Evolutionary conservation across 2,888 invertebrate species (phyloP).

Genomic region (Boloria selene): DNA sequence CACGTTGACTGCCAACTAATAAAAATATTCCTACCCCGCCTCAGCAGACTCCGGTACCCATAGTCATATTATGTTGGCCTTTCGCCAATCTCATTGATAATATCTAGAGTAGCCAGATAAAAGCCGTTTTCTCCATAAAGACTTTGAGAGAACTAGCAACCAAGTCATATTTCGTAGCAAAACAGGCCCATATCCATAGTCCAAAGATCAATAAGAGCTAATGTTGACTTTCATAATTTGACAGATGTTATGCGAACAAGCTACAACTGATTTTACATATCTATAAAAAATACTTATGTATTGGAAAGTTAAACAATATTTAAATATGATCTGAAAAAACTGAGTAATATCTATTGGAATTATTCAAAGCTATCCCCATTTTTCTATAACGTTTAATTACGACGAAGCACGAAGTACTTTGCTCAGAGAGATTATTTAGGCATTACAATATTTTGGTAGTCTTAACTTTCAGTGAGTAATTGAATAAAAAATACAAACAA

Average conservation of each 20-base stretch:
- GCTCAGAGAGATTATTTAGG: too few relatives aligned
- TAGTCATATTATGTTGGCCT: conserved; percentile 56
- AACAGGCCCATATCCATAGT: conserved; percentile 6
- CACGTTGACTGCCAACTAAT: conserved; percentile 26
- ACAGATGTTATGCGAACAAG: conserved; percentile 3
- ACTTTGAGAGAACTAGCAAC: conserved; percentile 42
- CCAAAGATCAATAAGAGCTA: conserved; percentile 9
- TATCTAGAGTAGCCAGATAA: conserved; percentile 62
- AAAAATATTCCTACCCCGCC: conserved; percentile 32
- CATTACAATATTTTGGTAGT: too few relatives aligned
- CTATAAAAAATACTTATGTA: too few relatives aligned
- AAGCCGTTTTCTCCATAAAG: conserved; percentile 54
- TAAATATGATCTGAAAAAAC: too few relatives aligned
- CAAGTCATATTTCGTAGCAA: conserved; percentile 9
- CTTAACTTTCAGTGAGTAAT: too few relatives aligned
- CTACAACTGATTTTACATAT: too few relatives aligned
- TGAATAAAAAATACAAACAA: too few relatives aligned
- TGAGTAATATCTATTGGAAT: too few relatives aligned
- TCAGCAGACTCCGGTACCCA: conserved; percentile 51
- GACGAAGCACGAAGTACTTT: too few relatives aligned
- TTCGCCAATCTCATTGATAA: conserved; percentile 66
- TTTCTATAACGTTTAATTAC: too few relatives aligned
- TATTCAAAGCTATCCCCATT: too few relatives aligned
- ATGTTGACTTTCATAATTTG: neutral
- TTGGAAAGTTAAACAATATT: too few relatives aligned